These are phyloP conservation scores for Sebastes nivosus DNA, from an alignment of 2,797 vertebrate genomes.

Conservation along the genomic window DNA sequence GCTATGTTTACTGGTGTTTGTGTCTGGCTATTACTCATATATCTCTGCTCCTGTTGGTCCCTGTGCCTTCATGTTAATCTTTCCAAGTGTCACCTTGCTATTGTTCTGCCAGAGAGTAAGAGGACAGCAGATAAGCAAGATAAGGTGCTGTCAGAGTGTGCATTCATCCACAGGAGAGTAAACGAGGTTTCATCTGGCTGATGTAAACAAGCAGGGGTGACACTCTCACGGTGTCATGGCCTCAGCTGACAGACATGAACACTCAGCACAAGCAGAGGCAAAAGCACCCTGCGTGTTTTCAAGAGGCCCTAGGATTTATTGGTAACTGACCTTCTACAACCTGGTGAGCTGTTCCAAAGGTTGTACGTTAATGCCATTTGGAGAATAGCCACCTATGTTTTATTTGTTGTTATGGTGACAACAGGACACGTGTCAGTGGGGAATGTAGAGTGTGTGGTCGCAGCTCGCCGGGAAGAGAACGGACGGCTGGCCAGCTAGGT, in stretches of 20 bases:
- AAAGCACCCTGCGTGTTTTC: neutral
- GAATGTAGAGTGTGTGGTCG: too few species aligned
- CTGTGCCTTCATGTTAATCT: constrained; percentile 43
- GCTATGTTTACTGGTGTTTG: constrained; percentile 9
- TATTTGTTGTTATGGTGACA: neutral
- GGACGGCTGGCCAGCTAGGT: too few species aligned
- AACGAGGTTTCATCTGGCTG: constrained; percentile 46
- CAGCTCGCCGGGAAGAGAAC: too few species aligned
- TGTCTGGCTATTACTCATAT: constrained; percentile 19
- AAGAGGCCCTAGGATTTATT: neutral
- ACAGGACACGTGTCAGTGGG: too few species aligned
- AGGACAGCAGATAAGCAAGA: constrained; percentile 41
- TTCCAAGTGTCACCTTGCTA: constrained; percentile 49
- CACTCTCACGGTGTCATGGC: constrained; percentile 21
- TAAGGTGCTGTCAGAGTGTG: constrained; percentile 32
- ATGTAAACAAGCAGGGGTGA: constrained; percentile 63
- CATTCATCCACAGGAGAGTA: constrained; percentile 33
- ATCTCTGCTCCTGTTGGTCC: constrained; percentile 4
- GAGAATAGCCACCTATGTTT: neutral
- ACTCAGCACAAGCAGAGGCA: constrained; percentile 1
- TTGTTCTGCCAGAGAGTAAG: constrained; percentile 22
- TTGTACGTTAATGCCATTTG: neutral
- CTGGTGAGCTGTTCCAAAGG: neutral
- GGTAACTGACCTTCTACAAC: neutral
- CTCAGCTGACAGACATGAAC: constrained; percentile 30